Conservation (phyloP, 2,797 vertebrate genomes). For the Aldrovandia affinis region DNA sequence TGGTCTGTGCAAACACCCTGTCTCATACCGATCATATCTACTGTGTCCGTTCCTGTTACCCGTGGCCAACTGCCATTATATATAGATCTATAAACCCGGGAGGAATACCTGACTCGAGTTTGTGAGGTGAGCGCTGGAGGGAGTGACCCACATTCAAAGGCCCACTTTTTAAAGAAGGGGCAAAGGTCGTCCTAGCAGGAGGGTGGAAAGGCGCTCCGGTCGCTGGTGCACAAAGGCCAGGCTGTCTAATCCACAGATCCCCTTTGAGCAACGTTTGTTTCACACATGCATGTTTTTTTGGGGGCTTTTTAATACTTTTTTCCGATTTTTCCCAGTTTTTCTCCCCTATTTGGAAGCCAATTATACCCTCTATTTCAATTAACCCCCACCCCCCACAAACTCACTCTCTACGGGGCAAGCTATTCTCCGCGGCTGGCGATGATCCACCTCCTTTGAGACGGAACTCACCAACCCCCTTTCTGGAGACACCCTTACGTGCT, state of each 20-base stretch:
- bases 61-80: background rate
- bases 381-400: too few relatives aligned
- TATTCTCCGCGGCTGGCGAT: too few relatives aligned
- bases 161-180: background rate
- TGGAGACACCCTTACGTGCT: too few relatives aligned
- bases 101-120: background rate
- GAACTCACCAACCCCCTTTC: too few relatives aligned
- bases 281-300: background rate
- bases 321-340: too few relatives aligned
- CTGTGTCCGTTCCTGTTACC: background rate
- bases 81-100: background rate
- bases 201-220: background rate
- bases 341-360: too few relatives aligned
- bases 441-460: too few relatives aligned
- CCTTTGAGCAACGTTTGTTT: constrained; percentile 15
- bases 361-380: too few relatives aligned
- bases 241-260: constrained; percentile 9
- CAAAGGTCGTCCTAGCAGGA: constrained; percentile 32
- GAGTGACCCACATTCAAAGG: background rate
- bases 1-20: background rate
- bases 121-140: background rate
- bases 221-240: constrained; percentile 6
- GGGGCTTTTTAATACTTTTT: too few relatives aligned
- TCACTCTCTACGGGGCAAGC: too few relatives aligned
- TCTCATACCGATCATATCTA: background rate